Percentiles rank a stretch among this genome's conserved stretches.
Evolutionary conservation across 2,797 vertebrate species (phyloP).

Genomic region (Sebastes matsubarae): DNA sequence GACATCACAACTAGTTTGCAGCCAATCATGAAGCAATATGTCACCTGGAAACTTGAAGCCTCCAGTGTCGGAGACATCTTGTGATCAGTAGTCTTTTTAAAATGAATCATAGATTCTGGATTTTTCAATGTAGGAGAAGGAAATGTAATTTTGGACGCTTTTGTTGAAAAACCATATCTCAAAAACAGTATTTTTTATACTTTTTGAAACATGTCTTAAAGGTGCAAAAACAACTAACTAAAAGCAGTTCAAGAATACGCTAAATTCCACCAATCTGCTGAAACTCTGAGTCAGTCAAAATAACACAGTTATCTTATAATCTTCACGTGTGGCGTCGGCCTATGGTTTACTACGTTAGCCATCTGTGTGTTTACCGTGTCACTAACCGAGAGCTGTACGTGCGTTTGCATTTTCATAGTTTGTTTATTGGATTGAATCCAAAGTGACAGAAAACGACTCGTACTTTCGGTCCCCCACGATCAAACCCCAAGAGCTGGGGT

Average conservation of each 20-base stretch:
- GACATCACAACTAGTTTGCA: neutral
- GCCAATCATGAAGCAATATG: neutral
- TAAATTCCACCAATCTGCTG: too few relatives aligned
- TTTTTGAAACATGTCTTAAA: neutral
- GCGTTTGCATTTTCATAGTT: neutral
- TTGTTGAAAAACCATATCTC: neutral
- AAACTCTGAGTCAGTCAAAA: neutral
- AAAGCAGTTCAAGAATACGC: too few relatives aligned
- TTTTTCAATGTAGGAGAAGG: neutral
- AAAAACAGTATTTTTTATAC: neutral
- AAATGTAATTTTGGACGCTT: neutral
- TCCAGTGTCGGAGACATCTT: neutral
- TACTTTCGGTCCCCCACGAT: too few relatives aligned
- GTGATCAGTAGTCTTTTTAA: rapidly evolving
- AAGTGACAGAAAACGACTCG: too few relatives aligned
- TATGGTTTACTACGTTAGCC: neutral
- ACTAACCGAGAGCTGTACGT: neutral
- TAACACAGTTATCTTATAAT: neutral
- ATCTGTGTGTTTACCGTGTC: neutral
- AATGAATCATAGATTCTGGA: too few relatives aligned
- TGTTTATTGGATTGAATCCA: neutral
- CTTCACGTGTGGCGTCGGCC: rapidly evolving
- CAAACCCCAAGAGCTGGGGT: too few relatives aligned
- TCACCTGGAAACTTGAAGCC: rapidly evolving
- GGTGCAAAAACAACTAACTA: neutral